A percentile compares a stretch with the other conserved stretches of the same genome.
Evolutionary conservation across 2,888 invertebrate species (phyloP).

Genomic region (Drosophila eohydei): DNA sequence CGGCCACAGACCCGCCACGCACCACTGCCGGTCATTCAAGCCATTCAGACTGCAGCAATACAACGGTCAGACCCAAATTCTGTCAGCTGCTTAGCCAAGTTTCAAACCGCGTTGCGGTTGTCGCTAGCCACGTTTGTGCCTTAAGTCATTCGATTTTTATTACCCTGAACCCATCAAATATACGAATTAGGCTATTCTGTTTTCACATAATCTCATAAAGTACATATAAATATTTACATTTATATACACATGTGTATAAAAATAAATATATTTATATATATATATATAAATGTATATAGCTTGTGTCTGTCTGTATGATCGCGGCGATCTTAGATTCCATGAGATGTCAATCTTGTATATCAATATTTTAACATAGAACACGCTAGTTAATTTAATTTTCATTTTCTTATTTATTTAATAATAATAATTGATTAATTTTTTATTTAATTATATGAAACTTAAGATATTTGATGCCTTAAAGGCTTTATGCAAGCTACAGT

Average conservation of each 20-base stretch:
- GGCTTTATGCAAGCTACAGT: neutral
- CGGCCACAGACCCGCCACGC: constrained; percentile 64
- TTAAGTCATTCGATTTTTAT: constrained; percentile 54
- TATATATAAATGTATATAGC: too few relatives aligned
- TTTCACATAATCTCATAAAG: too few relatives aligned
- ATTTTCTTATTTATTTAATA: too few relatives aligned
- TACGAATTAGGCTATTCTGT: neutral
- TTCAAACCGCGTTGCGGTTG: constrained; percentile 23
- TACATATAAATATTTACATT: too few relatives aligned
- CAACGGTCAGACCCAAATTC: constrained; percentile 23
- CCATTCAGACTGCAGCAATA: constrained; percentile 12
- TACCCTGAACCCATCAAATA: constrained; percentile 10
- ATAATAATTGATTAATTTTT: too few relatives aligned
- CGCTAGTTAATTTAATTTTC: too few relatives aligned
- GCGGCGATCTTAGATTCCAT: neutral
- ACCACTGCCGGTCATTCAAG: constrained; percentile 53
- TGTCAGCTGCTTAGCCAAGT: constrained; percentile 41
- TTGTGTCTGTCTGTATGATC: neutral
- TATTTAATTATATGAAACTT: too few relatives aligned
- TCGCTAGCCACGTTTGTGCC: constrained; percentile 53
- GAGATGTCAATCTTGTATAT: neutral
- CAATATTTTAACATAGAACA: neutral
- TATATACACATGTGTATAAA: too few relatives aligned
- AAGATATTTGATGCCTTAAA: neutral
- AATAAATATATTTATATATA: too few relatives aligned